A percentile compares a stretch with the other conserved stretches of the same genome.
Evolutionary conservation across 2,888 invertebrate genomes (phyloP).

Genomic region (Alloscopus bannaensis): DNA sequence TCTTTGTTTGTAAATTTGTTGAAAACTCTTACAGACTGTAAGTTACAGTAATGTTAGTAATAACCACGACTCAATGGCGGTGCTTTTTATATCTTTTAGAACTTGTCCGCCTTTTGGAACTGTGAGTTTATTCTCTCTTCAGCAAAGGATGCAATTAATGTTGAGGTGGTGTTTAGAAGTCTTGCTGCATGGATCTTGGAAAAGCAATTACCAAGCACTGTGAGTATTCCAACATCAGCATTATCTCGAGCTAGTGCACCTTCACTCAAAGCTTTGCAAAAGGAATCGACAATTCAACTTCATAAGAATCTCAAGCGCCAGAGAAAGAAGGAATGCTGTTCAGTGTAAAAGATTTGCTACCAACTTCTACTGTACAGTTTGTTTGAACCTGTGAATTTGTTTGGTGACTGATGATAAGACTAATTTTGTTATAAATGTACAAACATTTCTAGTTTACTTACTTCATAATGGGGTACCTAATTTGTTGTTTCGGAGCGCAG

Average conservation of each 20-base stretch:
- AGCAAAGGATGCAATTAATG: conserved; percentile 92
- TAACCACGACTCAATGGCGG: background rate
- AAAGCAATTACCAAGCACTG: conserved; percentile 13
- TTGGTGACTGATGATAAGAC: no score
- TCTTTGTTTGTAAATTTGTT: background rate
- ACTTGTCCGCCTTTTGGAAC: conserved; percentile 34
- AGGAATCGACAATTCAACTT: no score
- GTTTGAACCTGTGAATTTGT: no score
- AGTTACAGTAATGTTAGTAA: conserved; percentile 17
- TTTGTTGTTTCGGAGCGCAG: no score
- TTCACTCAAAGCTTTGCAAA: background rate
- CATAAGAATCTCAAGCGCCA: no score
- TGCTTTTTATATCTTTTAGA: conserved; percentile 19
- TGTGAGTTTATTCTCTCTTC: conserved; percentile 90
- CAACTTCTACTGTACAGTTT: no score
- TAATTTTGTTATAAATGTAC: no score
- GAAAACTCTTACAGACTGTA: background rate
- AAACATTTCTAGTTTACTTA: no score
- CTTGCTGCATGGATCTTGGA: conserved; percentile 61
- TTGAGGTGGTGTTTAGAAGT: conserved; percentile 86
- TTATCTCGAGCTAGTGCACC: background rate
- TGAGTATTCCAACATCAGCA: background rate
- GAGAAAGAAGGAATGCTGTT: no score
- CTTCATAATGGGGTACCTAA: no score
- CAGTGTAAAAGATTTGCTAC: no score